phyloP scores from a whole-genome alignment of 1,140 invertebrate species.

The Belonocnema kinseyi region DNA sequence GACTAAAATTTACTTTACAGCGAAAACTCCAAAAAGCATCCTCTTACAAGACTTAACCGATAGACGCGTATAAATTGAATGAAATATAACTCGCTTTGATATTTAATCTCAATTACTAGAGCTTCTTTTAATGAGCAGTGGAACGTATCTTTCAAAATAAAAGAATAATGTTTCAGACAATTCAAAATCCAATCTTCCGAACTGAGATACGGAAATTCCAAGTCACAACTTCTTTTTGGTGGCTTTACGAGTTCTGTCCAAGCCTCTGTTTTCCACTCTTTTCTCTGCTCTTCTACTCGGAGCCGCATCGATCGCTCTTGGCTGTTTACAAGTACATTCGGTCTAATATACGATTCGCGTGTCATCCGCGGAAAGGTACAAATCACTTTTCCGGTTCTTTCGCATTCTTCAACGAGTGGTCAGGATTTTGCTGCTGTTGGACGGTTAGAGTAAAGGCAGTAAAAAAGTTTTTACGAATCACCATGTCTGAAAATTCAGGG shows the following conservation, averaged over 20 bases:
- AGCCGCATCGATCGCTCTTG: slow-evolving; percentile 27
- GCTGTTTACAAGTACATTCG: slow-evolving; percentile 21
- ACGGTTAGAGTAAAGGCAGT: neutral
- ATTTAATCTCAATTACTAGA: too few relatives aligned
- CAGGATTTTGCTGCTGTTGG: neutral
- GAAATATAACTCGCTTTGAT: too few relatives aligned
- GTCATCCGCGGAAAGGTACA: slow-evolving; percentile 22
- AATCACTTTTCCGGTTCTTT: slow-evolving; percentile 2
- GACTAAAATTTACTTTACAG: too few relatives aligned
- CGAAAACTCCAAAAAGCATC: too few relatives aligned
- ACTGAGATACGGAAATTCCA: neutral
- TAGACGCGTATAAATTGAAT: too few relatives aligned
- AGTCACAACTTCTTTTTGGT: neutral
- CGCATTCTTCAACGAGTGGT: neutral
- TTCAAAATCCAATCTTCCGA: too few relatives aligned
- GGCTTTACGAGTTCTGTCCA: neutral
- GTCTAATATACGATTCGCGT: slow-evolving; percentile 30
- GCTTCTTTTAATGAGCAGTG: too few relatives aligned
- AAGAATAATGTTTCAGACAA: too few relatives aligned
- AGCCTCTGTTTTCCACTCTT: slow-evolving; percentile 2
- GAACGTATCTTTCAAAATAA: too few relatives aligned
- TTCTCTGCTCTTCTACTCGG: neutral
- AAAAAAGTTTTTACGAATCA: slow-evolving; percentile 4
- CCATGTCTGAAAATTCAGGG: slow-evolving; percentile 3
- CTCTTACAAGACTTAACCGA: too few relatives aligned